Evolutionary conservation across 2,113 vertebrate genomes (phyloP).

Genomic region (Neoarius graeffei): DNA sequence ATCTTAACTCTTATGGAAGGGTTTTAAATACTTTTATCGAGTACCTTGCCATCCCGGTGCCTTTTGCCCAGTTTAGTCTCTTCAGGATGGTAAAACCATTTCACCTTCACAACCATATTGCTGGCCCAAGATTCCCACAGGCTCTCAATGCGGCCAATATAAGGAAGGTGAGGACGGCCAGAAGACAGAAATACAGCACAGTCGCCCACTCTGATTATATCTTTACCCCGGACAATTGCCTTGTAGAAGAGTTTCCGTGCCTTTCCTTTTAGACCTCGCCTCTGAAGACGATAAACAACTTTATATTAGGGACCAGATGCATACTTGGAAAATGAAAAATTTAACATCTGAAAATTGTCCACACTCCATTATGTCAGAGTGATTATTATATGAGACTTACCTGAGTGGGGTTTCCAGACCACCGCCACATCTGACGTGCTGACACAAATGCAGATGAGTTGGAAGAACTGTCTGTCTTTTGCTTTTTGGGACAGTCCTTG

Average conservation of each 20-base stretch:
- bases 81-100: constrained; percentile 99
- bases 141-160: constrained; percentile 96
- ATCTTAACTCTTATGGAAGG: neutral
- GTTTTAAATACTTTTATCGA: constrained; percentile 2
- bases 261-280: constrained; percentile 95
- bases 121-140: constrained; percentile 98
- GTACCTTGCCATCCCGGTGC: constrained; percentile 93
- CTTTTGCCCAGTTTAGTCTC: constrained; percentile 95
- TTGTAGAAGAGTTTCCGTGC: constrained; percentile 98
- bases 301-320: constrained; percentile 18
- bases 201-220: constrained; percentile 90
- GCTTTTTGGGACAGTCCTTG: constrained; percentile 87
- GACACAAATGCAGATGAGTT: constrained; percentile 87
- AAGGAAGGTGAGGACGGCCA: constrained; percentile 93
- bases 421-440: constrained; percentile 93
- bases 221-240: constrained; percentile 93
- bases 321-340: neutral
- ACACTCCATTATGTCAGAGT: neutral
- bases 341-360: neutral
- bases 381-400: constrained; percentile 63
- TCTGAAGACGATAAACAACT: constrained; percentile 68
- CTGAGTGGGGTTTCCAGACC: constrained; percentile 97
- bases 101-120: constrained; percentile 98
- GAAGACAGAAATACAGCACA: constrained; percentile 96
- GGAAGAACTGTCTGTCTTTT: constrained; percentile 86